Evolutionary conservation across 2,888 invertebrate species (phyloP).

Genomic region (Synergus itoensis): DNA sequence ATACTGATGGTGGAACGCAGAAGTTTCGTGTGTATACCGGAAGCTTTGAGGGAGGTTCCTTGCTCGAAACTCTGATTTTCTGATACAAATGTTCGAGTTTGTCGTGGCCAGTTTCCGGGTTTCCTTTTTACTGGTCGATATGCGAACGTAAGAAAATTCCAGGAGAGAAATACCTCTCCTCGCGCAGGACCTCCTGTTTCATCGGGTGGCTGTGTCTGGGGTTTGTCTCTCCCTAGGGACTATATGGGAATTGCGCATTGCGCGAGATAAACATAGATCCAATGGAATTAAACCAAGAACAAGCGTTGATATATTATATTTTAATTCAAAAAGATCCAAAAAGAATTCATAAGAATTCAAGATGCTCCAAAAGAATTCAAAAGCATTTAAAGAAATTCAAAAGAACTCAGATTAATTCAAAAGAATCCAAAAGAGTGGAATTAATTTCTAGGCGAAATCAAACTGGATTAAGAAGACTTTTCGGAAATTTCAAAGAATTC

Average conservation of each 20-base stretch:
- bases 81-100: conserved; percentile 55
- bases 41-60: conserved; percentile 30
- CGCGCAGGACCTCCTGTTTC: conserved; percentile 52
- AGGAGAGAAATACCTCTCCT: conserved; percentile 51
- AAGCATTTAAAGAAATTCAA: too few species aligned
- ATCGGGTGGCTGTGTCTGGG: conserved; percentile 51
- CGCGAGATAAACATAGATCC: background rate
- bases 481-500: too few species aligned
- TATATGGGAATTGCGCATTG: background rate
- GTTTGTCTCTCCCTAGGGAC: conserved; percentile 49
- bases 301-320: too few species aligned
- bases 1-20: background rate
- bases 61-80: conserved; percentile 52
- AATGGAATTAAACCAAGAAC: too few species aligned
- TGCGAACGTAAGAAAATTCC: background rate
- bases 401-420: too few species aligned
- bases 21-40: background rate
- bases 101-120: conserved; percentile 55
- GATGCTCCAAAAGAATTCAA: too few species aligned
- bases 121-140: conserved; percentile 27
- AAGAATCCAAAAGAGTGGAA: too few species aligned
- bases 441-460: too few species aligned
- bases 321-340: too few species aligned
- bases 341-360: too few species aligned
- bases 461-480: too few species aligned